phyloP scores from a whole-genome alignment of 2,113 vertebrate genomes.

The Mustelus asterias region DNA sequence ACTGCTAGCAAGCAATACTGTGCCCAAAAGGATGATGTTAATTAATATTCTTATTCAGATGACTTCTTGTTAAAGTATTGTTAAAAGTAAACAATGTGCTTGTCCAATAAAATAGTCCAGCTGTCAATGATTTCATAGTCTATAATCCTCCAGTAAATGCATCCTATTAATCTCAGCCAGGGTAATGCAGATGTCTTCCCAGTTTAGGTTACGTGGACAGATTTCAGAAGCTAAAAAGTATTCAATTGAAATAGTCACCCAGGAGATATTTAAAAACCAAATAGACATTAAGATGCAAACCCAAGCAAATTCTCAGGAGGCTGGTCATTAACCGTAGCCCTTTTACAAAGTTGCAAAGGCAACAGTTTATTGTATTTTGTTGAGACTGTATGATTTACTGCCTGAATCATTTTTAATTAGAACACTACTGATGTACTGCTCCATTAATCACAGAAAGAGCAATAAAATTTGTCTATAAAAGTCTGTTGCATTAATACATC shows the following conservation, averaged over 20 bases:
- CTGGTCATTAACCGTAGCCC: neutral
- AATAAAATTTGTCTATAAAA: constrained; percentile 29
- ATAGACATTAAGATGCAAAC: neutral
- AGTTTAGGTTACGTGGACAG: neutral
- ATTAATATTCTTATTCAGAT: neutral
- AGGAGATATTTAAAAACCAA: neutral
- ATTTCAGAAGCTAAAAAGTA: neutral
- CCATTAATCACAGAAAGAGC: constrained; percentile 16
- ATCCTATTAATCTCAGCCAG: neutral
- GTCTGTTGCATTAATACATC: constrained; percentile 20
- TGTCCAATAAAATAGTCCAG: neutral
- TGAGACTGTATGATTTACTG: constrained; percentile 7
- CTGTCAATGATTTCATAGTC: constrained; percentile 19
- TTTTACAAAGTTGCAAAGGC: constrained; percentile 13
- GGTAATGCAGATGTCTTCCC: neutral
- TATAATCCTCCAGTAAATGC: constrained; percentile 7
- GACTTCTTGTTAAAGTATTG: neutral
- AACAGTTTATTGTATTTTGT: constrained; percentile 26
- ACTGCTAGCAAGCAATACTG: neutral
- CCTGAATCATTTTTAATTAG: constrained; percentile 27
- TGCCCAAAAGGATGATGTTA: neutral
- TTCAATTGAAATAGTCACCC: neutral
- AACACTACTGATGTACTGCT: neutral
- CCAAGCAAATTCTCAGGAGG: neutral
- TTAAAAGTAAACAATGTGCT: neutral